phyloP scores from a whole-genome alignment of 2,888 invertebrate species.

The Thymelicus acteon region DNA sequence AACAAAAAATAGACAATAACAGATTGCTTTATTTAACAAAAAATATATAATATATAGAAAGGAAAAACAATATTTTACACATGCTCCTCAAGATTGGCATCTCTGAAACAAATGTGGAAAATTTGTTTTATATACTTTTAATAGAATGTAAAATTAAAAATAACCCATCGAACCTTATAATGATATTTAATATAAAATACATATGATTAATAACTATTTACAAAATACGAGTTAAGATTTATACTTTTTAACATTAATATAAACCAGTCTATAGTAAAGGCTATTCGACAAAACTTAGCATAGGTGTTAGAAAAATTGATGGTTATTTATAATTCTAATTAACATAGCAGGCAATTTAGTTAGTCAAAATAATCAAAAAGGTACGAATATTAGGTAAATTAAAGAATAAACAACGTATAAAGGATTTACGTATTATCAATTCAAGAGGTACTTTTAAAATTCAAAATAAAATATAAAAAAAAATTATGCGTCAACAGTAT shows the following conservation, averaged over 20 bases:
- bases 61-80: slow-evolving; percentile 78
- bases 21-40: slow-evolving; percentile 85
- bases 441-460: slow-evolving; percentile 45
- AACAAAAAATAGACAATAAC: slow-evolving; percentile 82
- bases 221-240: slow-evolving; percentile 83
- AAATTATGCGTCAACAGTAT: slow-evolving; percentile 74
- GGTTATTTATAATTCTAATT: slow-evolving; percentile 60
- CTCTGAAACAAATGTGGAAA: slow-evolving; percentile 69
- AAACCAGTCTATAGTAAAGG: slow-evolving; percentile 85
- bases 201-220: slow-evolving; percentile 84
- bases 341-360: slow-evolving; percentile 78
- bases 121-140: slow-evolving; percentile 69
- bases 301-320: slow-evolving; percentile 78
- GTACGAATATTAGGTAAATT: slow-evolving; percentile 42
- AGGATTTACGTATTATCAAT: slow-evolving; percentile 44
- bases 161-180: slow-evolving; percentile 83
- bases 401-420: slow-evolving; percentile 39
- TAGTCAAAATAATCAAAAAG: slow-evolving; percentile 45
- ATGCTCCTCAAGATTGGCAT: slow-evolving; percentile 60
- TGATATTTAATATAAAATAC: slow-evolving; percentile 83
- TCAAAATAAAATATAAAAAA: slow-evolving; percentile 51
- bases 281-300: slow-evolving; percentile 82
- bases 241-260: slow-evolving; percentile 80
- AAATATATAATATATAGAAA: slow-evolving; percentile 84
- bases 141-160: slow-evolving; percentile 82